A percentile compares a stretch with the other conserved stretches of the same genome.
Evolutionary conservation across 1,140 invertebrate genomes (phyloP).

Genomic region (Anastrepha obliqua): DNA sequence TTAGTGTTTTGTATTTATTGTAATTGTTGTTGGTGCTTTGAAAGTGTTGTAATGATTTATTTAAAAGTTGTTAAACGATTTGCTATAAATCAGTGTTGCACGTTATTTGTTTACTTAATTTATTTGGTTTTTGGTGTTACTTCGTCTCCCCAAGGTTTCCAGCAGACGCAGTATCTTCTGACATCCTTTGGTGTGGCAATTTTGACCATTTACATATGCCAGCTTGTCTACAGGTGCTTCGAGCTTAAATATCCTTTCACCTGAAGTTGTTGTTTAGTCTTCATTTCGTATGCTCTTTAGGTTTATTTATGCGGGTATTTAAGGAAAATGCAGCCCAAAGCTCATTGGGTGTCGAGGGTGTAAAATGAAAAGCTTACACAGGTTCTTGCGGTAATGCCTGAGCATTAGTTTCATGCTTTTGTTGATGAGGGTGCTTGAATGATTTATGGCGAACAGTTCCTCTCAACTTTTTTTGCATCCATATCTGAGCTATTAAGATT

Average conservation of each 20-base stretch:
- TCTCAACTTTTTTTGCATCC: too few relatives aligned
- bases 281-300: neutral
- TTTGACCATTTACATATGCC: neutral
- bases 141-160: too few relatives aligned
- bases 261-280: neutral
- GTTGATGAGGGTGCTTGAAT: neutral
- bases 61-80: constrained; percentile 54
- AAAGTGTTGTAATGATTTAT: constrained; percentile 55
- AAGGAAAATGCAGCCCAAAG: neutral
- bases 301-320: neutral
- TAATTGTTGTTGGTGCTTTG: neutral
- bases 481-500: too few relatives aligned
- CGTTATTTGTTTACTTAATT: constrained; percentile 28
- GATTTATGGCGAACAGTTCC: neutral
- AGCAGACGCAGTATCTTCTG: neutral
- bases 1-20: neutral
- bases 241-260: neutral
- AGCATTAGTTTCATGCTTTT: neutral
- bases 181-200: neutral
- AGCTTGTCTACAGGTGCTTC: neutral
- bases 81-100: constrained; percentile 53
- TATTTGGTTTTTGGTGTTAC: neutral
- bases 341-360: neutral
- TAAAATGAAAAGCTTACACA: neutral
- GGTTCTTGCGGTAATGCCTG: neutral